Base-by-base conservation (phyloP, 2,888 invertebrate genomes). In the Anthoptus insignis region DNA sequence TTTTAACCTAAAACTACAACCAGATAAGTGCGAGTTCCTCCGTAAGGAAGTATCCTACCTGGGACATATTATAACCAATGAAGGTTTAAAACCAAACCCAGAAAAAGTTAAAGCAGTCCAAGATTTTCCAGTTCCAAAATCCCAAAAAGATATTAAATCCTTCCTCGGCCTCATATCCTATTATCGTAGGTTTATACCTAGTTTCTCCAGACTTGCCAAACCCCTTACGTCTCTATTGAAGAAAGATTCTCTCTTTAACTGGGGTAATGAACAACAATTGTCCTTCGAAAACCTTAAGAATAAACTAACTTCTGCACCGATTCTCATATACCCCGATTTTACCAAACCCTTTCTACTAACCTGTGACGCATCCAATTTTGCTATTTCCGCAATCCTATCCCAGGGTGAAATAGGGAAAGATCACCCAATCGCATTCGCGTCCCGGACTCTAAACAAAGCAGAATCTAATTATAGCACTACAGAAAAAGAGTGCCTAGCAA, bases 161-260 rank as follows among this genome's bases (percentile, higher is more conserved):
- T 59, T 86, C 57, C 59, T 85, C 5, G 84, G 84, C 0, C 57
- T 87, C 13, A 66, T 75, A 0, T 80, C 81, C 0, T 86, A 84
- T 60, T 85, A 86, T 49, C 39, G 84, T 6, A 71, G 79, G 39
- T 87, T 85, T 59, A 84, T 88, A 1, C 57, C 66, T 21, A 59
- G 80, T n/a, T 85, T 81, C 58, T 68, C 79, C 2, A 71, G 73
- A 45, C 63, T 76, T 3, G 73, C 52, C 0, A 52, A 53, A 11
- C 80, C 50, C 3, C 42, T 73, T 0, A 70, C 69, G 0, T 7
- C 14, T 1, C 66, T 70, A 5, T 39, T 69, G 13, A 66, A 63
- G 68, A 73, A 39, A 67, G 11, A 67, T 22, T 16, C 9, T 19
- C 37, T 67, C 9, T 73, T 78, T 37, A 65, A 69, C 0, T 73